Conservation (phyloP, 2,888 invertebrate species). For the Odontothrips loti region DNA sequence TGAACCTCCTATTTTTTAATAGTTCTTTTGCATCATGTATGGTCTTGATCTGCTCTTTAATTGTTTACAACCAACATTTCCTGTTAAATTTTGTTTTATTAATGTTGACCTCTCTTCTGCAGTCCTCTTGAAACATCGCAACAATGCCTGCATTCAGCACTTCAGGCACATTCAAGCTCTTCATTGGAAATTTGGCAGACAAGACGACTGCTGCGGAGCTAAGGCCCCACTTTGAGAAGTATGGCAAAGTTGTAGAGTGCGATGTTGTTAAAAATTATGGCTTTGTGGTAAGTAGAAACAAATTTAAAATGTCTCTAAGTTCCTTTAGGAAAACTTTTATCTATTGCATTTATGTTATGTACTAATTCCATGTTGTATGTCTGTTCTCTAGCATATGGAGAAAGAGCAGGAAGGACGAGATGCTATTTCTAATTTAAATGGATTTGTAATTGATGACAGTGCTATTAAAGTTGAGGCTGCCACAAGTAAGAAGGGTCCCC, state of each 20-base stretch:
- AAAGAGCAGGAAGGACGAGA: constrained; percentile 85
- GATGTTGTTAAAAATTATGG: constrained; percentile 98
- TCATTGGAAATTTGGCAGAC: constrained; percentile 95
- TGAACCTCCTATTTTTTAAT: not conserved
- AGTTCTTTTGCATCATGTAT: not conserved
- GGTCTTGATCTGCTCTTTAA: not conserved
- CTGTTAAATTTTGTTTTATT: not conserved
- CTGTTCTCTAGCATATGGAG: constrained; percentile 73
- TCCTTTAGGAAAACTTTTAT: too few species aligned
- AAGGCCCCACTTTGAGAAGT: constrained; percentile 91
- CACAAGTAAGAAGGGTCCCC: constrained; percentile 80
- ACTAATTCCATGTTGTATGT: too few species aligned
- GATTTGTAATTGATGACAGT: constrained; percentile 77
- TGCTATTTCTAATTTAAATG: constrained; percentile 83
- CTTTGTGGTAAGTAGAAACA: constrained; percentile 75
- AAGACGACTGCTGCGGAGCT: constrained; percentile 83
- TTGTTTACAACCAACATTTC: not conserved
- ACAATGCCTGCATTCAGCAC: constrained; percentile 75
- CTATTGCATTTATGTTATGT: too few species aligned
- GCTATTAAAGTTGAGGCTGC: constrained; percentile 85
- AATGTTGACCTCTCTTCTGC: too few species aligned
- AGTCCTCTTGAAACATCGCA: too few species aligned
- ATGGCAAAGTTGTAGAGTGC: constrained; percentile 96
- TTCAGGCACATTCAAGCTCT: constrained; percentile 92
- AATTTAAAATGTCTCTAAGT: too few species aligned